A percentile compares a stretch with the other conserved stretches of the same genome.
phyloP scores from a whole-genome alignment of 2,888 invertebrate genomes.

The Eudasyphora cyanicolor region DNA sequence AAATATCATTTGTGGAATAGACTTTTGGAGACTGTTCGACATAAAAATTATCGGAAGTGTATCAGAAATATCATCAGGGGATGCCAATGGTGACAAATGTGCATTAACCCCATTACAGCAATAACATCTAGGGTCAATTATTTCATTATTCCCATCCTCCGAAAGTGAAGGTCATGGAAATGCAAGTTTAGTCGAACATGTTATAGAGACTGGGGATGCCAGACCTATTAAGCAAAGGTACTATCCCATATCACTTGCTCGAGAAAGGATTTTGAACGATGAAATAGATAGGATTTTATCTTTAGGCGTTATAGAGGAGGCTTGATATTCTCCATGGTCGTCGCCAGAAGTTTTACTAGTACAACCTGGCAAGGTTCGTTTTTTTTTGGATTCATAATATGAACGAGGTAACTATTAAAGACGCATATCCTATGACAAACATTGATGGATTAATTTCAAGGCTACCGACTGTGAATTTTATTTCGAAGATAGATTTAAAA shows the following conservation, averaged over 20 bases:
- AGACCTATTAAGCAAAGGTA: slow-evolving; percentile 11
- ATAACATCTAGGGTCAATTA: not conserved
- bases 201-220: too few relatives aligned
- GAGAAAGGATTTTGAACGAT: not conserved
- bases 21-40: too few relatives aligned
- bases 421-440: not conserved
- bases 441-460: not conserved
- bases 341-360: not conserved
- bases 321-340: not conserved
- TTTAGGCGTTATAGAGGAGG: too few relatives aligned
- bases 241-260: slow-evolving; percentile 7
- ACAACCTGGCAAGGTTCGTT: too few relatives aligned
- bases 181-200: not conserved
- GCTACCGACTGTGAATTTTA: not conserved
- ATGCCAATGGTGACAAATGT: too few relatives aligned
- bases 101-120: too few relatives aligned
- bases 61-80: too few relatives aligned
- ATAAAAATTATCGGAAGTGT: too few relatives aligned
- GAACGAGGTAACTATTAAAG: too few relatives aligned
- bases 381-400: not conserved
- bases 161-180: not conserved
- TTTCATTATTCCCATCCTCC: not conserved
- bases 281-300: slow-evolving; percentile 5
- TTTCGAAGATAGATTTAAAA: too few relatives aligned
- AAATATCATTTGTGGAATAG: too few relatives aligned